Conservation (phyloP, 1,140 invertebrate species). For the Neotoxoptera formosana region DNA sequence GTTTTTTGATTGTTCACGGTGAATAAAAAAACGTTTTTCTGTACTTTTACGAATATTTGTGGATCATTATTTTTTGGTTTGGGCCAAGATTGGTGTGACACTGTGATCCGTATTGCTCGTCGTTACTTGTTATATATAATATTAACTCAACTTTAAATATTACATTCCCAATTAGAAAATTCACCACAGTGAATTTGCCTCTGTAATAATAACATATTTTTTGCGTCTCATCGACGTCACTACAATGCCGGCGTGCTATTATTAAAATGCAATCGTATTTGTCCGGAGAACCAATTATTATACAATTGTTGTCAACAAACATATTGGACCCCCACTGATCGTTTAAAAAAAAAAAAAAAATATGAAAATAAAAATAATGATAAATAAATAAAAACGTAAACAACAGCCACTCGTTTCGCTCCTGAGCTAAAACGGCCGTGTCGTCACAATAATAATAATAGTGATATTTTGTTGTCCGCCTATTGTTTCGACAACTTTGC, state of each 20-base stretch:
- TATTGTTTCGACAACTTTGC: background rate
- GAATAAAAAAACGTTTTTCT: background rate
- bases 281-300: background rate
- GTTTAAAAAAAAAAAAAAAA: background rate
- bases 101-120: background rate
- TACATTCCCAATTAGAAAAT: background rate
- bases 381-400: background rate
- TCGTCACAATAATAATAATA: background rate
- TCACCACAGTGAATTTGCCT: background rate
- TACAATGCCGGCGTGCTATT: background rate
- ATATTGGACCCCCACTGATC: background rate
- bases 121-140: background rate
- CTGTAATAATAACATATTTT: background rate
- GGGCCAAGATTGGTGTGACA: background rate
- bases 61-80: background rate
- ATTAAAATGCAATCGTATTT: slow-evolving; percentile 3
- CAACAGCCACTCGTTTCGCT: background rate
- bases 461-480: background rate
- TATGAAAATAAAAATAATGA: background rate
- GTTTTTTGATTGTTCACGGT: too few species aligned
- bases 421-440: background rate
- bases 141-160: background rate
- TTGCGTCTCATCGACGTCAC: background rate
- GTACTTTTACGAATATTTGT: background rate
- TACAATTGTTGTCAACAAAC: background rate